Conservation (phyloP, 2,888 invertebrate species). For the Rosalia funebris region DNA sequence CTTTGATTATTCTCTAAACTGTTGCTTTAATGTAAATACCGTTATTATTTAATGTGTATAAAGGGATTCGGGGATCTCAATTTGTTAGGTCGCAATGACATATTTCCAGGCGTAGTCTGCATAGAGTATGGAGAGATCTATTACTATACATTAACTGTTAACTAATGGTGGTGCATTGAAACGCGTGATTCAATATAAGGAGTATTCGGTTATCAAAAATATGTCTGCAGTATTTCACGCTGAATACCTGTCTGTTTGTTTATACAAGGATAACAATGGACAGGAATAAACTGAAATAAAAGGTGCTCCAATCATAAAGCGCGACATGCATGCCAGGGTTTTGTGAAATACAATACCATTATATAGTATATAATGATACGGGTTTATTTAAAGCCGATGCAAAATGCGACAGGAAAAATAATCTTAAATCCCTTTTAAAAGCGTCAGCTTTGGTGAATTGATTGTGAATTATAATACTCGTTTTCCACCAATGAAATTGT, state of each 20-base stretch:
- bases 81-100: neutral
- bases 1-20: conserved; percentile 24
- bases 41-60: conserved; percentile 19
- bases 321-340: neutral
- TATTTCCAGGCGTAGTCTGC: too few relatives aligned
- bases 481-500: too few relatives aligned
- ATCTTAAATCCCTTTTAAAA: too few relatives aligned
- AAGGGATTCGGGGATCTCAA: conserved; percentile 4
- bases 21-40: conserved; percentile 24
- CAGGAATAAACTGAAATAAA: conserved; percentile 9
- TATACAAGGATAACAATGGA: neutral
- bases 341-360: conserved; percentile 11
- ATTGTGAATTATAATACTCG: too few relatives aligned
- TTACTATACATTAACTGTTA: too few relatives aligned
- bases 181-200: too few relatives aligned
- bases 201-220: too few relatives aligned
- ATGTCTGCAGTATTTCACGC: too few relatives aligned
- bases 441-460: too few relatives aligned
- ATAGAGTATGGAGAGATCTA: too few relatives aligned
- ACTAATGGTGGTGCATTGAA: too few relatives aligned
- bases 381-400: conserved; percentile 6
- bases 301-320: conserved; percentile 1
- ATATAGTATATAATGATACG: conserved; percentile 14
- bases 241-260: conserved; percentile 1
- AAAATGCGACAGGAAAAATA: too few relatives aligned